Conservation (phyloP, 2,797 vertebrate species). For the Philypnodon macrostomus region DNA sequence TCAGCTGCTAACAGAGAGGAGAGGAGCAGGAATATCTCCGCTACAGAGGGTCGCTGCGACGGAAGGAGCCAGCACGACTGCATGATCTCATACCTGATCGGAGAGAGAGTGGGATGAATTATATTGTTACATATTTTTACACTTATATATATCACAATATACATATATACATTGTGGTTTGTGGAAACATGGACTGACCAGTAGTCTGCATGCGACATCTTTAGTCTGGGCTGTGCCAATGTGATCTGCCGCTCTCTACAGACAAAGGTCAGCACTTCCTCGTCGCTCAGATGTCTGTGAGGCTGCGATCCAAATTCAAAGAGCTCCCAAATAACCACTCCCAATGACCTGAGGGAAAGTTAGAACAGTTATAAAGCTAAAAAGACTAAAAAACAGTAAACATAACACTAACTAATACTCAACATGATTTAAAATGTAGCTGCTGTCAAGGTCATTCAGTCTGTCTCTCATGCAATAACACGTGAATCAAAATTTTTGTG, state of each 20-base stretch:
- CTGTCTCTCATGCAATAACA: too few species aligned
- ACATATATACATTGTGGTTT: conserved; percentile 9
- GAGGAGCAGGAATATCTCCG: conserved; percentile 89
- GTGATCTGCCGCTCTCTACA: conserved; percentile 91
- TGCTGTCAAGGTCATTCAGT: too few species aligned
- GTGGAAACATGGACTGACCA: conserved; percentile 76
- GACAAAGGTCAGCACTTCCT: conserved; percentile 91
- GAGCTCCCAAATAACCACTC: conserved; percentile 93
- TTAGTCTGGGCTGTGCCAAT: conserved; percentile 88
- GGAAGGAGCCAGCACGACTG: conserved; percentile 90
- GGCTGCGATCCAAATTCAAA: conserved; percentile 93
- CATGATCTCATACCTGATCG: conserved; percentile 91
- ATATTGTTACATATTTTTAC: too few species aligned
- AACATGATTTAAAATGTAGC: not conserved
- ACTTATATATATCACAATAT: too few species aligned
- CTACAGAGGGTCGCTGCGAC: conserved; percentile 85
- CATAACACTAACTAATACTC: too few species aligned
- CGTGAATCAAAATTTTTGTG: too few species aligned
- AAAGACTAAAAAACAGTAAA: too few species aligned
- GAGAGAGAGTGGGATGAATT: not conserved
- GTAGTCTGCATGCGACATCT: conserved; percentile 88
- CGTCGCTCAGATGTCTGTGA: conserved; percentile 89
- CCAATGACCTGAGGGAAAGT: conserved; percentile 81
- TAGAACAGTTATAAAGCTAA: not conserved
- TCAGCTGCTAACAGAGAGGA: conserved; percentile 86